Percentiles rank a stretch among this genome's conserved stretches.
Conservation (phyloP, 2,113 vertebrate genomes). For the Pangasianodon hypophthalmus region DNA sequence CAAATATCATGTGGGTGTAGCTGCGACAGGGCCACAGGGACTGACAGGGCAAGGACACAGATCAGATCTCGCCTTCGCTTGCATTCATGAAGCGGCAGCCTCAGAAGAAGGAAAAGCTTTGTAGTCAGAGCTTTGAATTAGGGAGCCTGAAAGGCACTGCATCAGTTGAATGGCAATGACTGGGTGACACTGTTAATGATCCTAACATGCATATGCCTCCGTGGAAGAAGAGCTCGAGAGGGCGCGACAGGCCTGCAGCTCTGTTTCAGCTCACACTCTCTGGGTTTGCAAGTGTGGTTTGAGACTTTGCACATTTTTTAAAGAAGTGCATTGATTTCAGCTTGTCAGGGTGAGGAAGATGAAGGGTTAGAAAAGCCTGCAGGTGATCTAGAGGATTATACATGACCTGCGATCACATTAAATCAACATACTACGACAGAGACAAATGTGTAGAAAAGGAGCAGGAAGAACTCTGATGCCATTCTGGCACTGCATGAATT, state of each 20-base stretch:
- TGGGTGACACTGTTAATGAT: slow-evolving; percentile 55
- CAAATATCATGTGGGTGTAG: slow-evolving; percentile 36
- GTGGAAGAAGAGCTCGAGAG: slow-evolving; percentile 26
- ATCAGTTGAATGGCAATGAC: slow-evolving; percentile 36
- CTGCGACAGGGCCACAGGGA: slow-evolving; percentile 39
- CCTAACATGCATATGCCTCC: slow-evolving; percentile 14
- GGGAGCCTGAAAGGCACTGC: slow-evolving; percentile 35
- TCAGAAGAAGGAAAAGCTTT: slow-evolving; percentile 44
- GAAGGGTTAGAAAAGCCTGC: slow-evolving; percentile 6
- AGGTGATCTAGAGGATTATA: slow-evolving; percentile 33
- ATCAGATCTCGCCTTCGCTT: slow-evolving; percentile 44
- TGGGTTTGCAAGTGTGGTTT: background rate
- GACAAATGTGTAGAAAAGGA: slow-evolving; percentile 4
- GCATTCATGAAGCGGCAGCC: slow-evolving; percentile 48
- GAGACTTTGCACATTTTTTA: background rate
- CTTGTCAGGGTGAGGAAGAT: slow-evolving; percentile 5
- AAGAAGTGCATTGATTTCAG: background rate
- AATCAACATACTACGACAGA: background rate
- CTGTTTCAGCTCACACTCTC: background rate
- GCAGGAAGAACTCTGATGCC: background rate
- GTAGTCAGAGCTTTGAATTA: slow-evolving; percentile 54
- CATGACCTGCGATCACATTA: slow-evolving; percentile 29
- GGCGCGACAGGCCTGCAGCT: slow-evolving; percentile 13
- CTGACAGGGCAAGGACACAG: background rate
- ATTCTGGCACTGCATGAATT: slow-evolving; percentile 2